Conservation (phyloP, 2,113 vertebrate genomes). For the Protomyctophum bolini region DNA sequence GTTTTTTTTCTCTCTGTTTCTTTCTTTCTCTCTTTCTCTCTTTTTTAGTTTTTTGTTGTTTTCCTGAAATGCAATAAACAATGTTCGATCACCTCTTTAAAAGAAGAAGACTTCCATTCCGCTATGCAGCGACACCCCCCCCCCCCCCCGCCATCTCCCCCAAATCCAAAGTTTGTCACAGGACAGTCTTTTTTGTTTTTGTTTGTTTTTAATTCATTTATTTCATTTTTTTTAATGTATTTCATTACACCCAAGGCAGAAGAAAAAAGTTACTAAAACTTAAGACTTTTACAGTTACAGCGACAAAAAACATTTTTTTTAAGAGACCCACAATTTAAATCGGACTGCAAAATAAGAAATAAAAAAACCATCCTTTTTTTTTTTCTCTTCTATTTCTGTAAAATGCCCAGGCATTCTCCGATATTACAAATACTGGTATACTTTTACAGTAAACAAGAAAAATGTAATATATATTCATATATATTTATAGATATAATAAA, state of each 20-base stretch:
- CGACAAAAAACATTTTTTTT: conserved; percentile 91
- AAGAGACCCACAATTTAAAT: conserved; percentile 98
- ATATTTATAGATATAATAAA: conserved; percentile 93
- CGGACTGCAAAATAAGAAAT: conserved; percentile 90
- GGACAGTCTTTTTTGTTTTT: conserved; percentile 48
- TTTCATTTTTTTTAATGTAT: conserved; percentile 71
- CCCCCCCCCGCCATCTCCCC: conserved; percentile 32
- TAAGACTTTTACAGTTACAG: conserved; percentile 98
- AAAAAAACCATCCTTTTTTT: conserved; percentile 72
- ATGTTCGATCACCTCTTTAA: conserved; percentile 85
- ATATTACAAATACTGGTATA: conserved; percentile 99
- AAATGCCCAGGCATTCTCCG: conserved; percentile 98
- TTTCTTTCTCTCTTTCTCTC: no score
- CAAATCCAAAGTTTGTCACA: conserved; percentile 67
- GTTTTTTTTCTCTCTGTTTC: neutral
- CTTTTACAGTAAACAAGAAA: conserved; percentile 99
- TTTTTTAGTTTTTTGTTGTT: conserved; percentile 33
- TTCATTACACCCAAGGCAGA: conserved; percentile 98
- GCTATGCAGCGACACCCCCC: conserved; percentile 47
- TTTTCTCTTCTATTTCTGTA: conserved; percentile 91
- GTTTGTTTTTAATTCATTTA: conserved; percentile 64
- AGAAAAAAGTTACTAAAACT: conserved; percentile 96
- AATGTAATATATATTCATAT: conserved; percentile 93
- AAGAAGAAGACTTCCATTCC: conserved; percentile 78
- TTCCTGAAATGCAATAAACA: conserved; percentile 87